A percentile compares a stretch with the other conserved stretches of the same genome.
Evolutionary conservation across 2,797 vertebrate genomes (phyloP).

Genomic region (Xenentodon cancila): DNA sequence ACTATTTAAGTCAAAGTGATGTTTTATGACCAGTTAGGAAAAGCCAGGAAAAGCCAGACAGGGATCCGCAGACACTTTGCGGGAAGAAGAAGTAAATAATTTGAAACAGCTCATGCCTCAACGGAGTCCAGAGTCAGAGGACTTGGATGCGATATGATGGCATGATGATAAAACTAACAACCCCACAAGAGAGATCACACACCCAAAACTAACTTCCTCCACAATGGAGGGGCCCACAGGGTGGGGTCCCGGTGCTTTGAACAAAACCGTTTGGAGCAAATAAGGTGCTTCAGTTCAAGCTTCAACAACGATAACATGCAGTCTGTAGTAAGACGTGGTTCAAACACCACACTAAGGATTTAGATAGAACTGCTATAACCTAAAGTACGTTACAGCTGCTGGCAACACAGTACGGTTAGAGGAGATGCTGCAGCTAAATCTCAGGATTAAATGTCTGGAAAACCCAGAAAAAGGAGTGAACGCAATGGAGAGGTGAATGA

Average conservation of each 20-base stretch:
- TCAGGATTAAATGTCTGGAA: not conserved
- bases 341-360: conserved; percentile 1
- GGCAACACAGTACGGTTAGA: not conserved
- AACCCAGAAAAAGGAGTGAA: too few species aligned
- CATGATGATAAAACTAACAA: not conserved
- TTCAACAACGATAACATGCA: not conserved
- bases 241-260: not conserved
- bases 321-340: not conserved
- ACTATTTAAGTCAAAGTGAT: too few species aligned
- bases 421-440: not conserved
- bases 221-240: not conserved
- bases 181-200: not conserved
- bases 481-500: too few species aligned
- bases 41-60: too few species aligned
- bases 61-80: too few species aligned
- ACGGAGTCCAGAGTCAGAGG: too few species aligned
- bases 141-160: too few species aligned
- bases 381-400: not conserved
- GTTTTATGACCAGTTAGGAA: too few species aligned
- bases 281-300: conserved; percentile 1
- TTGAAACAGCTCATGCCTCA: too few species aligned
- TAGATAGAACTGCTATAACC: conserved; percentile 3
- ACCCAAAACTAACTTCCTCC: not conserved
- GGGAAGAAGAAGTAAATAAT: too few species aligned
- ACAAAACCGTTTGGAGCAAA: conserved; percentile 18